These are phyloP conservation scores for Ellobium chinense DNA, from an alignment of 2,888 invertebrate genomes.

Conservation along the genomic window DNA sequence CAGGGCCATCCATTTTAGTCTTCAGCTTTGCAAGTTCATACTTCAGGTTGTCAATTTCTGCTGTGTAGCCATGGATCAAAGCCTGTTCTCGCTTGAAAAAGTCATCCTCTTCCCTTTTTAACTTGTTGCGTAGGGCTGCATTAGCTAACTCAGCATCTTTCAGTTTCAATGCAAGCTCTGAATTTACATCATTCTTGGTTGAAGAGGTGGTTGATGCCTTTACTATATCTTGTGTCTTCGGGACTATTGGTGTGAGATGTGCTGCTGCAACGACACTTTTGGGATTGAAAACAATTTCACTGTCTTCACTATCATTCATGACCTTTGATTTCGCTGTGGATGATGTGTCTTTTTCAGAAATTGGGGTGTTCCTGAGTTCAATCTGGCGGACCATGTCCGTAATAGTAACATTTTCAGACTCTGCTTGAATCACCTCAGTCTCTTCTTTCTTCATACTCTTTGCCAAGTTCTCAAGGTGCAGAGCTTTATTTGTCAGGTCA, in stretches of 20 bases:
- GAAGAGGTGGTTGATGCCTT: not conserved
- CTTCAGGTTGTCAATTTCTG: conserved; percentile 67
- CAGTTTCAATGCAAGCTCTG: conserved; percentile 9
- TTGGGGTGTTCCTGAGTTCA: conserved; percentile 18
- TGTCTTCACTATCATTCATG: not conserved
- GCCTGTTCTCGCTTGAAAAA: conserved; percentile 66
- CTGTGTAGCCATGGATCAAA: conserved; percentile 71
- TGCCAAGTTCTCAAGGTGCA: not conserved
- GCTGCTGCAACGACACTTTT: not conserved
- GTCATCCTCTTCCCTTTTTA: conserved; percentile 62
- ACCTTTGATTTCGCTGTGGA: not conserved
- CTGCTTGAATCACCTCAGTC: not conserved
- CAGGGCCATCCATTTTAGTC: conserved; percentile 16
- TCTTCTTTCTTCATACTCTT: not conserved
- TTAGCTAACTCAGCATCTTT: conserved; percentile 43
- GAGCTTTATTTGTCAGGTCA: not conserved
- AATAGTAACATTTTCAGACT: not conserved
- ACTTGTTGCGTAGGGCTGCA: conserved; percentile 40
- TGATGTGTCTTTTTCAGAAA: not conserved
- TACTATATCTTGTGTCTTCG: not conserved
- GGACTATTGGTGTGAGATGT: not conserved
- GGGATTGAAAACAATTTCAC: conserved; percentile 14
- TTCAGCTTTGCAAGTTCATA: conserved; percentile 56
- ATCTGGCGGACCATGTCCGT: conserved; percentile 28
- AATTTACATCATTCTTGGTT: not conserved